A percentile compares a stretch with the other conserved stretches of the same genome.
These are phyloP conservation scores for Scaptodrosophila latifasciaeformis DNA, from an alignment of 2,888 invertebrate species.

Conservation along the genomic window DNA sequence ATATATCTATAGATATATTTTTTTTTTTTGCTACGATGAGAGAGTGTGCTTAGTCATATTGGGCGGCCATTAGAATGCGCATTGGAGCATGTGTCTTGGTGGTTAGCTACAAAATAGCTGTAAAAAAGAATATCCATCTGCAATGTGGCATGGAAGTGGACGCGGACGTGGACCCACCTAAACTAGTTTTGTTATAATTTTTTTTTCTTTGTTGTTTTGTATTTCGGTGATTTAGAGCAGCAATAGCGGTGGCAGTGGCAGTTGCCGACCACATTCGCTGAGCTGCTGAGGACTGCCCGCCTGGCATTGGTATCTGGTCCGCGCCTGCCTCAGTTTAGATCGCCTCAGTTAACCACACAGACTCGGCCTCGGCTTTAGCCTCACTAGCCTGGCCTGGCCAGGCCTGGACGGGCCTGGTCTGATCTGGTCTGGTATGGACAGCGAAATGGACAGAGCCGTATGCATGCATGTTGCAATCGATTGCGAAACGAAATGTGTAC, in stretches of 20 bases:
- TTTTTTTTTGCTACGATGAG: no score
- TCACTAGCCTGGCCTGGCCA: no score
- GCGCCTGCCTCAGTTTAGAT: no score
- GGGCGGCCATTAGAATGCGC: conserved; percentile 74
- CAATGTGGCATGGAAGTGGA: no score
- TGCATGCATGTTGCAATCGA: conserved; percentile 67
- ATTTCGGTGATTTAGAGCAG: conserved; percentile 61
- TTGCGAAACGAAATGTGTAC: conserved; percentile 70
- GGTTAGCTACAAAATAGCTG: conserved; percentile 60
- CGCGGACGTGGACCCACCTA: conserved; percentile 70
- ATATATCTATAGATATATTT: no score
- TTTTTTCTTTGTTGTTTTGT: conserved; percentile 6
- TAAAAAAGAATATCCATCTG: conserved; percentile 63
- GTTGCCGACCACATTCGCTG: conserved; percentile 50
- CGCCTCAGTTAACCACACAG: no score
- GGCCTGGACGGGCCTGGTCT: no score
- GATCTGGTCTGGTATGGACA: no score
- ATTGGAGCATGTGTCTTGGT: background rate
- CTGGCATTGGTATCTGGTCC: no score
- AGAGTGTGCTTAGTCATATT: conserved; percentile 69
- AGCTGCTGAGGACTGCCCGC: background rate
- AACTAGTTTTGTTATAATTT: conserved; percentile 65
- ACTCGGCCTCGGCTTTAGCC: no score
- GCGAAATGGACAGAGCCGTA: background rate
- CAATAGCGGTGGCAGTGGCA: conserved; percentile 11